Evolutionary conservation across 1,140 invertebrate genomes (phyloP).

Genomic region (Hyles euphorbiae): DNA sequence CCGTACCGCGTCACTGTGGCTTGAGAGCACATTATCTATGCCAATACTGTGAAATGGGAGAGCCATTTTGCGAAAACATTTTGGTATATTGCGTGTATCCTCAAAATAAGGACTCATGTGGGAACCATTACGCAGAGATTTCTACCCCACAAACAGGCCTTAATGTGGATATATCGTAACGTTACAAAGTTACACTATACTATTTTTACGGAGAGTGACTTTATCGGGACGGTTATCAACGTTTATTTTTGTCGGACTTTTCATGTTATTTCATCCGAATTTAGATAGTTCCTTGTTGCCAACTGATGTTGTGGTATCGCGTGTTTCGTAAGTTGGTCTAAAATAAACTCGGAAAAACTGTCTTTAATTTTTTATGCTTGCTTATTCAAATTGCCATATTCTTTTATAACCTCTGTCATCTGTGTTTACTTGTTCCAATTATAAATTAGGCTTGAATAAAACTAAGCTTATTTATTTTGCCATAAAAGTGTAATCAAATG

Average conservation of each 20-base stretch:
- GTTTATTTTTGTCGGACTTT: conserved; percentile 5
- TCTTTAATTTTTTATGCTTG: not conserved
- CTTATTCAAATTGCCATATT: not conserved
- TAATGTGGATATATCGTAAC: conserved; percentile 25
- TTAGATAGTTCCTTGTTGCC: not conserved
- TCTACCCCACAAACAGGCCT: conserved; percentile 36
- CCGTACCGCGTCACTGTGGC: conserved; percentile 25
- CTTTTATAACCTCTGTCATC: no score
- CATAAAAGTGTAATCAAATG: no score
- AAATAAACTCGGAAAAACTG: no score
- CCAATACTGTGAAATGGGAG: conserved; percentile 53
- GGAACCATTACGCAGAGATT: conserved; percentile 56
- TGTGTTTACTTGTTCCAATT: no score
- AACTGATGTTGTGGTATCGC: no score
- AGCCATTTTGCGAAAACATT: conserved; percentile 60
- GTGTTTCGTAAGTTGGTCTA: no score
- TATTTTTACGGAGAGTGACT: conserved; percentile 17
- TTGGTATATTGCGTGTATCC: conserved; percentile 55
- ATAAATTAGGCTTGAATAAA: no score
- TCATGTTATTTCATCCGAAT: not conserved
- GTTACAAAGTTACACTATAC: conserved; percentile 16
- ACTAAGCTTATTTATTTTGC: no score
- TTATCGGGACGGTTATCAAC: conserved; percentile 9
- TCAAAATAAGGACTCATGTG: conserved; percentile 48
- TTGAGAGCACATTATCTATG: conserved; percentile 60